These are phyloP conservation scores for Drosophila albomicans DNA, from an alignment of 1,140 invertebrate genomes.

Conservation along the genomic window DNA sequence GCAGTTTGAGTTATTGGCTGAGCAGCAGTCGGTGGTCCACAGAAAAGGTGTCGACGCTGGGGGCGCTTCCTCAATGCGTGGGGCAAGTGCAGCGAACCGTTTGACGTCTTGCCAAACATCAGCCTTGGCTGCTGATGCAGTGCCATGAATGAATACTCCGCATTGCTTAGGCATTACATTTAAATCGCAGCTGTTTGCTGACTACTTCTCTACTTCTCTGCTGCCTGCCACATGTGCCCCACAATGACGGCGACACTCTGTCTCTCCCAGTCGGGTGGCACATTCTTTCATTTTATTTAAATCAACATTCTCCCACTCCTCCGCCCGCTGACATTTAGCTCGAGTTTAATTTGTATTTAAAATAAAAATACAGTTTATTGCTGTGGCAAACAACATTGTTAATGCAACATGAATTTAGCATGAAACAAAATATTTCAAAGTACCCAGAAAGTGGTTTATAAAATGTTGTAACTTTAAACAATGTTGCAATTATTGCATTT, in stretches of 20 bases:
- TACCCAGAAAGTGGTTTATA: no score
- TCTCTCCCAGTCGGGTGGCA: constrained; percentile 25
- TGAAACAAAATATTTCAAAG: no score
- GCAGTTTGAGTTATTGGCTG: constrained; percentile 46
- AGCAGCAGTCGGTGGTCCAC: constrained; percentile 31
- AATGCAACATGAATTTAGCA: no score
- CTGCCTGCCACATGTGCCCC: constrained; percentile 8
- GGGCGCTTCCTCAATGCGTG: constrained; percentile 20
- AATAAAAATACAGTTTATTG: constrained; percentile 8
- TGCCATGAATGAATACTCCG: background rate
- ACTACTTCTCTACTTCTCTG: no score
- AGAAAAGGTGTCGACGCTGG: constrained; percentile 30
- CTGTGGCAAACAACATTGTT: no score
- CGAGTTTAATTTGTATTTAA: constrained; percentile 66
- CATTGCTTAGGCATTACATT: constrained; percentile 54
- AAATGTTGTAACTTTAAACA: no score
- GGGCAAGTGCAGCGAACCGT: constrained; percentile 61
- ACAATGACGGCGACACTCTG: constrained; percentile 4
- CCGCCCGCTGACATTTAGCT: constrained; percentile 7
- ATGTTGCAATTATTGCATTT: no score
- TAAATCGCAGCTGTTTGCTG: constrained; percentile 35
- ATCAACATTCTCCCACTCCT: background rate
- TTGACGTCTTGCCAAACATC: constrained; percentile 30
- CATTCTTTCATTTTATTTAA: constrained; percentile 21
- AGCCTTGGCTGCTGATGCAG: background rate